A percentile compares a stretch with the other conserved stretches of the same genome.
These are phyloP conservation scores for Hemibates koningsi DNA, from an alignment of 2,113 vertebrate species.

Conservation along the genomic window DNA sequence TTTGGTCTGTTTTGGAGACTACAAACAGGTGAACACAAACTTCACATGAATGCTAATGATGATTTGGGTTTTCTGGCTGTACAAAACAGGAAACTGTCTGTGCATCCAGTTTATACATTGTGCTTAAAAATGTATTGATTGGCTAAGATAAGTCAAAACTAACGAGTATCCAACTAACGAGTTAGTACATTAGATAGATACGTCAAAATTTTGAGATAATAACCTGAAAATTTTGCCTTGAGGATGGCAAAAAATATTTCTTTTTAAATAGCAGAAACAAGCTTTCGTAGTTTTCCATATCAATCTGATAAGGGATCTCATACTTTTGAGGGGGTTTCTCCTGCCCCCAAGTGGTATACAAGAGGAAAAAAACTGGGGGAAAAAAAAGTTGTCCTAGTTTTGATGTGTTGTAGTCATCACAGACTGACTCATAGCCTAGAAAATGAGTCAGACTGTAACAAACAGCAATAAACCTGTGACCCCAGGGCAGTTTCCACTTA, in stretches of 20 bases:
- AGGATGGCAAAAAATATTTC: neutral
- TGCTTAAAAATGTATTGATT: neutral
- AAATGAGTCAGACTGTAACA: neutral
- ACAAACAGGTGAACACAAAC: neutral
- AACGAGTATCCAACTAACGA: neutral
- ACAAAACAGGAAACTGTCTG: neutral
- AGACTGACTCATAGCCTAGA: neutral
- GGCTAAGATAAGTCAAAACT: neutral
- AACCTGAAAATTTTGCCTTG: neutral
- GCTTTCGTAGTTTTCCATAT: neutral
- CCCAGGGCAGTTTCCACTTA: neutral
- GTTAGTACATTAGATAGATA: neutral
- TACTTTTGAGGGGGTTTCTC: neutral
- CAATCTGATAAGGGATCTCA: neutral
- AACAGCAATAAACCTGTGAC: neutral
- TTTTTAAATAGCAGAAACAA: neutral
- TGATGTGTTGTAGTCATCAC: neutral
- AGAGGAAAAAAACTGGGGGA: accelerated
- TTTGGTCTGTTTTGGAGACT: neutral
- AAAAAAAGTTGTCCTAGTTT: neutral
- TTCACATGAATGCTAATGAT: neutral
- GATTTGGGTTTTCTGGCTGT: neutral
- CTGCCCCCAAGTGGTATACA: neutral
- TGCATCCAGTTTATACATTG: neutral
- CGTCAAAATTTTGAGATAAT: neutral